Percentiles rank a stretch among this genome's conserved stretches.
These are phyloP conservation scores for Petrocephalus schoutedeni DNA, from an alignment of 2,797 vertebrate genomes.

Conservation along the genomic window DNA sequence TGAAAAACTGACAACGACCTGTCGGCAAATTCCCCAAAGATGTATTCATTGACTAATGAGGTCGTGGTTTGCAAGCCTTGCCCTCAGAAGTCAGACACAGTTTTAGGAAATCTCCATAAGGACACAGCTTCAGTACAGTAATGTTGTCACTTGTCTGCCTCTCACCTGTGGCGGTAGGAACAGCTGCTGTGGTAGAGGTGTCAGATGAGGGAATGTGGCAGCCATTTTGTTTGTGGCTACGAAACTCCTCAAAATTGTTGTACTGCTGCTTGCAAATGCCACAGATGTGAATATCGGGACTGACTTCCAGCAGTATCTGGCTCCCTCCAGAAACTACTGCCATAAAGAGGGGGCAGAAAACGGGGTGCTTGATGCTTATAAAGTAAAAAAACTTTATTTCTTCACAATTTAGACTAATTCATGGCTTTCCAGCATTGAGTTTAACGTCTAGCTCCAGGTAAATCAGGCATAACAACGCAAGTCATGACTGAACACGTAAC, in stretches of 20 bases:
- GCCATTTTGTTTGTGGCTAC: constrained; percentile 86
- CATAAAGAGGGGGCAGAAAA: background rate
- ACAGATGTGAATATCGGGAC: constrained; percentile 93
- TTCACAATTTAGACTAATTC: background rate
- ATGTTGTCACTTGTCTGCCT: background rate
- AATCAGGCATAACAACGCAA: background rate
- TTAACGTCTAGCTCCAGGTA: background rate
- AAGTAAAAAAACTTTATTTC: background rate
- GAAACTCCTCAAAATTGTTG: constrained; percentile 85
- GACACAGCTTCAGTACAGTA: background rate
- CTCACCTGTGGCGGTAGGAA: constrained; percentile 75
- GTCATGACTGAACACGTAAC: background rate
- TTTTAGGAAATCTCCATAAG: background rate
- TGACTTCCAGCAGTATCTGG: constrained; percentile 79
- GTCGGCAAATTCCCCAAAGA: background rate
- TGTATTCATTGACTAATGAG: background rate
- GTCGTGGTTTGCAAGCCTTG: background rate
- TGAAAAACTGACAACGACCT: background rate
- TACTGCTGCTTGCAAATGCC: constrained; percentile 95
- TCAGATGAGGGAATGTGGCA: constrained; percentile 70
- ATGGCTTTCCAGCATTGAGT: background rate
- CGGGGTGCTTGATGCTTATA: background rate
- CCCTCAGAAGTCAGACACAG: background rate
- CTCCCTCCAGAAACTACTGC: constrained; percentile 62
- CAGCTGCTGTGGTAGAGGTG: constrained; percentile 48